A percentile compares a stretch with the other conserved stretches of the same genome.
Conservation (phyloP, 2,113 vertebrate genomes). For the Sturnira hondurensis region DNA sequence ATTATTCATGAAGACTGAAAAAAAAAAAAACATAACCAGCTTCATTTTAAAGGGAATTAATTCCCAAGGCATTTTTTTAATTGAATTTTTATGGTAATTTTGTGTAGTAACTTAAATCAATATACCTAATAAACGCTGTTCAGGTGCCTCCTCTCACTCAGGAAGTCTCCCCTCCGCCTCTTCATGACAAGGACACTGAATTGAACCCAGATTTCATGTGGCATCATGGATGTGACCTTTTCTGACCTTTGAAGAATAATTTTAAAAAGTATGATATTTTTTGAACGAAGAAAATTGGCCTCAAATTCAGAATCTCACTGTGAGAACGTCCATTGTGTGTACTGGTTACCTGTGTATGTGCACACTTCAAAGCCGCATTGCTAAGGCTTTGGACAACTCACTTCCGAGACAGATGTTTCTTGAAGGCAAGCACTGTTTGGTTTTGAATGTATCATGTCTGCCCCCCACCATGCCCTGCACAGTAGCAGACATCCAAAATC, state of each 20-base stretch:
- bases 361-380: background rate
- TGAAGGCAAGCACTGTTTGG: background rate
- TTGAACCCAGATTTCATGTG: background rate
- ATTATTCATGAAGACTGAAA: slow-evolving; percentile 24
- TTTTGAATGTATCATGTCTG: background rate
- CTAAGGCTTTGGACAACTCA: background rate
- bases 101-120: slow-evolving; percentile 39
- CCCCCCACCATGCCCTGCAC: background rate
- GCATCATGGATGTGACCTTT: background rate
- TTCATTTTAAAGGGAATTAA: slow-evolving; percentile 53
- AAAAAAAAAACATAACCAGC: background rate
- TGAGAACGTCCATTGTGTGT: background rate
- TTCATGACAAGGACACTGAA: background rate
- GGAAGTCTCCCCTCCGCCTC: background rate
- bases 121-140: background rate
- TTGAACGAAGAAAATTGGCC: background rate
- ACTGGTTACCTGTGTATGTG: background rate
- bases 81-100: slow-evolving; percentile 54
- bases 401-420: background rate
- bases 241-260: background rate
- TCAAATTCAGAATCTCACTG: background rate
- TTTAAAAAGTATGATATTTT: background rate
- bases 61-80: slow-evolving; percentile 50
- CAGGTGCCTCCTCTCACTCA: background rate
- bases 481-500: background rate